phyloP scores from a whole-genome alignment of 2,888 invertebrate species.

The Serripes groenlandicus region DNA sequence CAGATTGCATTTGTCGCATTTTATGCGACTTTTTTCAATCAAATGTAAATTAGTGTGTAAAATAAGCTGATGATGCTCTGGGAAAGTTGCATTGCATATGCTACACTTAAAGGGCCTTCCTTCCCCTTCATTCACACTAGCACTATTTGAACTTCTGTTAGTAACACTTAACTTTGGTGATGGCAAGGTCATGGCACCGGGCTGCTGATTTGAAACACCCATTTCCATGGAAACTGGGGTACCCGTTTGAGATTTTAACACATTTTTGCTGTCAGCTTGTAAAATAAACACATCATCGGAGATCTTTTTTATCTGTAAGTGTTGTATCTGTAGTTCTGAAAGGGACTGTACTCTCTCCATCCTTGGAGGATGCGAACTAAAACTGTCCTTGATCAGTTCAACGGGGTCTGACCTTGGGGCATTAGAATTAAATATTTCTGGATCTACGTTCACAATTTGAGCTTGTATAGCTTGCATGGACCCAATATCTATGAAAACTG shows the following conservation, averaged over 20 bases:
- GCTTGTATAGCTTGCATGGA: constrained; percentile 48
- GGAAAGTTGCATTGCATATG: constrained; percentile 65
- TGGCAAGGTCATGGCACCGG: constrained; percentile 4
- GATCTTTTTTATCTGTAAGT: constrained; percentile 9
- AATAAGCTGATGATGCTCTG: constrained; percentile 94
- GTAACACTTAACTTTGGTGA: not conserved
- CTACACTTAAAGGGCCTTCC: constrained; percentile 36
- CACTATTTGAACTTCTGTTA: not conserved
- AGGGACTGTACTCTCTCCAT: not conserved
- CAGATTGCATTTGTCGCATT: constrained; percentile 96
- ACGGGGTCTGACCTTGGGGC: not conserved
- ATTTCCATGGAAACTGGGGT: not conserved
- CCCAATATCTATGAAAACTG: constrained; percentile 9
- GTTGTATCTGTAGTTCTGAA: not conserved
- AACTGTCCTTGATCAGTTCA: not conserved
- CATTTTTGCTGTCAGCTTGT: not conserved
- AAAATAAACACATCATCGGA: constrained; percentile 32
- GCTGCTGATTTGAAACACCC: not conserved
- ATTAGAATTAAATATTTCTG: constrained; percentile 49
- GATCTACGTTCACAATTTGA: constrained; percentile 64
- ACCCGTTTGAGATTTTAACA: not conserved
- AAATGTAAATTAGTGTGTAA: constrained; percentile 98
- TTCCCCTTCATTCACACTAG: not conserved
- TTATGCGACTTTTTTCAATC: constrained; percentile 94
- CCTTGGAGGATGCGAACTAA: not conserved